These are phyloP conservation scores for Bujurquina vittata DNA, from an alignment of 2,113 vertebrate species.

Conservation along the genomic window DNA sequence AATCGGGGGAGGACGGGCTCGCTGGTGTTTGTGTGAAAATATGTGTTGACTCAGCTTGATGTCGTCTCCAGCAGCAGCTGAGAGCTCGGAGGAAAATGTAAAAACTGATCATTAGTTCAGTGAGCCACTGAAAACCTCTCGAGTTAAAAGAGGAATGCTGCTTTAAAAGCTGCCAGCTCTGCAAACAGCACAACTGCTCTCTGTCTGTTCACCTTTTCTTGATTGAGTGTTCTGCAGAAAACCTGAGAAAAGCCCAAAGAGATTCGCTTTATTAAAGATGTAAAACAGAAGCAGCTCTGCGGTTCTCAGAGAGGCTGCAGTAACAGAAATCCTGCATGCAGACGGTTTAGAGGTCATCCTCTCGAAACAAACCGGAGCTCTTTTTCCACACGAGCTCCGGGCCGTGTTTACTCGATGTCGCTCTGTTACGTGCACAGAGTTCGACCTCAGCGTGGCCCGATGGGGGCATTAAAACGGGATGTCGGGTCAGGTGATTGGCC, in stretches of 20 bases:
- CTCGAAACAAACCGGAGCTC: background rate
- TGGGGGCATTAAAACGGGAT: background rate
- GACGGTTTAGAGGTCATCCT: background rate
- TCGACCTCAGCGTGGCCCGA: background rate
- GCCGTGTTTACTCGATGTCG: background rate
- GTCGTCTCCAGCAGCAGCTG: background rate
- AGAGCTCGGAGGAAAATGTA: conserved; percentile 4
- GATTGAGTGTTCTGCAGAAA: background rate
- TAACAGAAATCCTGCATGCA: background rate
- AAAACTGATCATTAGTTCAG: background rate
- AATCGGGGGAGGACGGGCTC: background rate
- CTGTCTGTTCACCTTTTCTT: background rate
- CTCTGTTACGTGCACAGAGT: background rate
- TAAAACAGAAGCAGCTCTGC: background rate
- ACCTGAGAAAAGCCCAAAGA: background rate
- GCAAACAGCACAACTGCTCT: background rate
- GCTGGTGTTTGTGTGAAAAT: background rate
- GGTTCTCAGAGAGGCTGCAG: background rate
- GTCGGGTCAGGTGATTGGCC: too few relatives aligned
- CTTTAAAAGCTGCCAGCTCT: background rate
- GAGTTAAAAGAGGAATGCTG: background rate
- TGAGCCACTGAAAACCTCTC: background rate
- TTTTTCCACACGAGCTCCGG: background rate
- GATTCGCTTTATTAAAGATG: background rate
- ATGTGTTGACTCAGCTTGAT: conserved; percentile 6